These are phyloP conservation scores for Rhaphigaster nebulosa DNA, from an alignment of 2,888 invertebrate genomes.

Conservation along the genomic window DNA sequence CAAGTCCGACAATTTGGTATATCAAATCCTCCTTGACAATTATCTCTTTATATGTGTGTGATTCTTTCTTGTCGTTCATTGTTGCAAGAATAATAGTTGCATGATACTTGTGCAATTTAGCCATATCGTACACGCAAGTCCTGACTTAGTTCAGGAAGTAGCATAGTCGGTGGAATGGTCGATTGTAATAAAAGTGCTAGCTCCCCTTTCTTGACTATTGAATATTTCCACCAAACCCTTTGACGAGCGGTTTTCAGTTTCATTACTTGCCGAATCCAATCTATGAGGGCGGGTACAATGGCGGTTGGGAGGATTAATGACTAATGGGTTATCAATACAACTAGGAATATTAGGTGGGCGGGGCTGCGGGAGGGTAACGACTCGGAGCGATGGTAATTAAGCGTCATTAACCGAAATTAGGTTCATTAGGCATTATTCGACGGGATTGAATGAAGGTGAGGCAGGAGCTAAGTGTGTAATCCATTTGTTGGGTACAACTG, in stretches of 20 bases:
- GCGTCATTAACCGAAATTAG: slow-evolving; percentile 13
- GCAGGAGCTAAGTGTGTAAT: slow-evolving; percentile 22
- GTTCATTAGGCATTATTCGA: slow-evolving; percentile 45
- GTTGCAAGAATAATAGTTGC: too few relatives aligned
- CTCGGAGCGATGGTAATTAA: background rate
- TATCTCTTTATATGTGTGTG: too few relatives aligned
- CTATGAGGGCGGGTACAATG: background rate
- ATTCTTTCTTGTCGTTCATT: too few relatives aligned
- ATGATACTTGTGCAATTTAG: too few relatives aligned
- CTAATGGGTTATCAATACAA: slow-evolving; percentile 27
- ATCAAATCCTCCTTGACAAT: too few relatives aligned
- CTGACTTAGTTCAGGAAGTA: too few relatives aligned
- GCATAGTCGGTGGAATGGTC: too few relatives aligned
- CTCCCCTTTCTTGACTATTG: too few relatives aligned
- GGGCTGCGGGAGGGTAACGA: background rate
- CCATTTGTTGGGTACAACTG: slow-evolving; percentile 21
- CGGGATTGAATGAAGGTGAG: slow-evolving; percentile 29
- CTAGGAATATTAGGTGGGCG: background rate
- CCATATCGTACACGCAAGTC: too few relatives aligned
- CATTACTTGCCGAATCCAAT: background rate
- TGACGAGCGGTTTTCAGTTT: background rate
- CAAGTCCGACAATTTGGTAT: too few relatives aligned
- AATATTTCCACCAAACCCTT: too few relatives aligned
- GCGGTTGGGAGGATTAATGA: background rate
- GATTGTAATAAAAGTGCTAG: too few relatives aligned